Evolutionary conservation across 1,140 invertebrate genomes (phyloP).

Genomic region (Pogonus chalceus): DNA sequence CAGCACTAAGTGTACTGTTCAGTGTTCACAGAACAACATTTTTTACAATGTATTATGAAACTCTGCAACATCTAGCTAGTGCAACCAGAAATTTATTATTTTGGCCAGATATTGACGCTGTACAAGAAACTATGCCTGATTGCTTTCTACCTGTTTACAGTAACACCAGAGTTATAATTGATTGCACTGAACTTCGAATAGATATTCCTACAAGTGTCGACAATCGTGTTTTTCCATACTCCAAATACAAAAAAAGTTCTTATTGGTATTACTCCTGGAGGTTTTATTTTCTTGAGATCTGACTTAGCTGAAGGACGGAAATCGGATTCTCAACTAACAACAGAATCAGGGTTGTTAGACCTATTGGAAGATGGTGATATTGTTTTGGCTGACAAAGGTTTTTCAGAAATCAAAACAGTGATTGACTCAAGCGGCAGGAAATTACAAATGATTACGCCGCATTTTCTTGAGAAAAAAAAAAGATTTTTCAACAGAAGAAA

Average conservation of each 20-base stretch:
- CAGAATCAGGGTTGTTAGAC: conserved; percentile 23
- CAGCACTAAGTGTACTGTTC: no score
- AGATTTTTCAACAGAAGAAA: no score
- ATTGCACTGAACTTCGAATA: no score
- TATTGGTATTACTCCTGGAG: conserved; percentile 27
- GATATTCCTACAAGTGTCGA: no score
- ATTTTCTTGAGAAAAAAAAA: conserved; percentile 18
- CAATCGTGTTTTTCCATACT: no score
- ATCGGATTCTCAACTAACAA: conserved; percentile 27
- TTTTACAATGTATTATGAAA: conserved; percentile 9
- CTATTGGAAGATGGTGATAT: conserved; percentile 23
- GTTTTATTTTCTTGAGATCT: conserved; percentile 25
- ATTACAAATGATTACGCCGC: conserved; percentile 23
- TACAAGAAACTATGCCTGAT: no score
- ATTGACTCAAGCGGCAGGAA: conserved; percentile 14
- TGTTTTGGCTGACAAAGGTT: conserved; percentile 31
- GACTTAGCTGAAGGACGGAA: no score
- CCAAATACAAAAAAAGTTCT: no score
- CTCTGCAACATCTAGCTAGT: conserved; percentile 5
- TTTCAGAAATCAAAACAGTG: conserved; percentile 12
- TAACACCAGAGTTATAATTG: no score
- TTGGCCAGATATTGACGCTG: no score
- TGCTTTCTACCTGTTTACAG: no score
- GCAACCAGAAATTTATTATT: conserved; percentile 13
- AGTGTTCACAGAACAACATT: conserved; percentile 16